A percentile compares a stretch with the other conserved stretches of the same genome.
Evolutionary conservation across 1,140 invertebrate genomes (phyloP).

Genomic region (Drosophila neocordata): DNA sequence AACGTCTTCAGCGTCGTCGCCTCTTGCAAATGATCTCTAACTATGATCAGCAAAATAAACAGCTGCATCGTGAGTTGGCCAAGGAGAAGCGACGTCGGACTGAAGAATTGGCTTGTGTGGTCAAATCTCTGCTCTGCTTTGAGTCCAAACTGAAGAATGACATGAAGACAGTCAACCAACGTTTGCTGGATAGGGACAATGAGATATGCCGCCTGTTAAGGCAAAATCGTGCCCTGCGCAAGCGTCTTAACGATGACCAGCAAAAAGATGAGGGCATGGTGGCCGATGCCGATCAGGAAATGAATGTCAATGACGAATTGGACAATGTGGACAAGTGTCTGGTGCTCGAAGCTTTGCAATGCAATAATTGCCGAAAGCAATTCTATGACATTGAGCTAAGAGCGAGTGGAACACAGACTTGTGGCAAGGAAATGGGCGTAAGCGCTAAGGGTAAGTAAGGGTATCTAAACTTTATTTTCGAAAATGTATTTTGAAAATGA

Average conservation of each 20-base stretch:
- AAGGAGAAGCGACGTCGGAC: slow-evolving; percentile 85
- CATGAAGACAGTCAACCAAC: slow-evolving; percentile 87
- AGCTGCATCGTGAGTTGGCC: slow-evolving; percentile 68
- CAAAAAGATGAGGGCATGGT: slow-evolving; percentile 59
- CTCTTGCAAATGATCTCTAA: slow-evolving; percentile 70
- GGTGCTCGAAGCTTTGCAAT: slow-evolving; percentile 72
- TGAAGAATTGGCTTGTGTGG: slow-evolving; percentile 86
- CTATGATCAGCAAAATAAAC: slow-evolving; percentile 76
- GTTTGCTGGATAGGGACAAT: slow-evolving; percentile 86
- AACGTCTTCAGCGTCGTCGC: slow-evolving; percentile 55
- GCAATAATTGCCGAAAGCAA: slow-evolving; percentile 78
- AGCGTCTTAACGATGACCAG: slow-evolving; percentile 48
- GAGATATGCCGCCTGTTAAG: slow-evolving; percentile 84
- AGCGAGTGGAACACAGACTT: slow-evolving; percentile 63
- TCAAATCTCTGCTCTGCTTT: slow-evolving; percentile 86
- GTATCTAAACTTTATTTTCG: too few species aligned
- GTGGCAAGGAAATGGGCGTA: slow-evolving; percentile 37
- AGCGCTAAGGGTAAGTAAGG: slow-evolving; percentile 66
- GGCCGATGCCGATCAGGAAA: slow-evolving; percentile 43
- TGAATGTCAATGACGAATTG: slow-evolving; percentile 44
- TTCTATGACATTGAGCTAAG: slow-evolving; percentile 74
- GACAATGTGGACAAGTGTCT: slow-evolving; percentile 55
- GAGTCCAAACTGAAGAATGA: slow-evolving; percentile 87
- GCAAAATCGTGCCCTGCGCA: slow-evolving; percentile 68
- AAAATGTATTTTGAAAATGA: too few species aligned